phyloP scores from a whole-genome alignment of 1,140 invertebrate species.

The Acromyrmex charruanus region DNA sequence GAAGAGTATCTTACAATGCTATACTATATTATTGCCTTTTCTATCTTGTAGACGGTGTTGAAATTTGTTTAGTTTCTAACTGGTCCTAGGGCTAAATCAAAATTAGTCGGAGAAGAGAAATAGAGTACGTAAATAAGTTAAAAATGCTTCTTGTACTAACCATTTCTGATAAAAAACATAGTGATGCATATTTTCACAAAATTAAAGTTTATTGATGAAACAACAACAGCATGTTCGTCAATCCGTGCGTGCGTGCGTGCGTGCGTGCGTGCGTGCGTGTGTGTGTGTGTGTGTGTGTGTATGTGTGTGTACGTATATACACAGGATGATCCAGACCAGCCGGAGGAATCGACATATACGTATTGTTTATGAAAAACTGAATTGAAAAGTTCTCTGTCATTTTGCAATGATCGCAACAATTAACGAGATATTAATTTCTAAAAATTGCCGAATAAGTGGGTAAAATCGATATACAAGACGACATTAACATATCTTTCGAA shows the following conservation, averaged over 20 bases:
- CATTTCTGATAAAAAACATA: constrained; percentile 72
- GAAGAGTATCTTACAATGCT: constrained; percentile 69
- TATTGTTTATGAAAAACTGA: too few species aligned
- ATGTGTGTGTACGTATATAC: too few species aligned
- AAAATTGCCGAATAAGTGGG: too few species aligned
- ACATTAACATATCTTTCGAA: too few species aligned
- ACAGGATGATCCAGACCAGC: too few species aligned
- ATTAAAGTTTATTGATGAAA: constrained; percentile 69
- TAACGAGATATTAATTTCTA: too few species aligned
- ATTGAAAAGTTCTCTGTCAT: too few species aligned
- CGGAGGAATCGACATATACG: too few species aligned
- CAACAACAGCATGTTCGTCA: constrained; percentile 61
- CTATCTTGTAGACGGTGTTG: not conserved
- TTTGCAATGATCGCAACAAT: too few species aligned
- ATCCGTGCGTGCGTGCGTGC: constrained; percentile 7
- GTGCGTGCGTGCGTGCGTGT: too few species aligned
- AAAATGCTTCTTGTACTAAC: constrained; percentile 66
- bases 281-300: too few species aligned
- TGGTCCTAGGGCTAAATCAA: constrained; percentile 80
- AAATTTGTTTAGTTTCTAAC: constrained; percentile 59
- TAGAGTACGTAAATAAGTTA: constrained; percentile 77
- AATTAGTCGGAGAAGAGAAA: constrained; percentile 76
- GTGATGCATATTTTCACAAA: constrained; percentile 64
- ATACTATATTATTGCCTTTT: not conserved
- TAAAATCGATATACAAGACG: too few species aligned